These are phyloP conservation scores for Bicyclus anynana DNA, from an alignment of 1,140 invertebrate genomes.

Conservation along the genomic window DNA sequence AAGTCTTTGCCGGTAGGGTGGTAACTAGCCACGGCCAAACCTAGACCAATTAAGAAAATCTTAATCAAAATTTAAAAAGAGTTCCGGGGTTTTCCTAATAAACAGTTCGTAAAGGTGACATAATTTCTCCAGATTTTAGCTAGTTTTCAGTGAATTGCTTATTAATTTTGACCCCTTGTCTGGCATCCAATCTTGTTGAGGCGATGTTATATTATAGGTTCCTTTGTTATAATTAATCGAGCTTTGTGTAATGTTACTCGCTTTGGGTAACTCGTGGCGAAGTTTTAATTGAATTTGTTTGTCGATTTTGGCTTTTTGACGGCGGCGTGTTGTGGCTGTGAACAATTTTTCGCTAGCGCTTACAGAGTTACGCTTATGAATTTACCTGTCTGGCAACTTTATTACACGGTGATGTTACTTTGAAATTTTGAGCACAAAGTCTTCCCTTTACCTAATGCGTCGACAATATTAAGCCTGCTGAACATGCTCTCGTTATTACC, in stretches of 20 bases:
- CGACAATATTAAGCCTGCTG: neutral
- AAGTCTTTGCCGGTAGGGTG: no score
- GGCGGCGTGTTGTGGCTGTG: constrained; percentile 46
- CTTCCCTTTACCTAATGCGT: neutral
- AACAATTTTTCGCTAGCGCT: constrained; percentile 59
- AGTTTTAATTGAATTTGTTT: constrained; percentile 74
- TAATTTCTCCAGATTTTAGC: constrained; percentile 42
- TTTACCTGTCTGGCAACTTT: constrained; percentile 41
- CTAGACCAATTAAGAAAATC: no score
- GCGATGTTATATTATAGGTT: constrained; percentile 48
- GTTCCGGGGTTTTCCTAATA: no score
- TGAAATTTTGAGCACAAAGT: constrained; percentile 10
- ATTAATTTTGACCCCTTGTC: constrained; percentile 63
- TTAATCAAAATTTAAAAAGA: no score
- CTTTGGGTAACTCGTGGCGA: constrained; percentile 56
- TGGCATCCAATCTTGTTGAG: constrained; percentile 60
- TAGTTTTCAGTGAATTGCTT: constrained; percentile 50
- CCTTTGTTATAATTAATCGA: constrained; percentile 72
- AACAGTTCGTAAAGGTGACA: constrained; percentile 41
- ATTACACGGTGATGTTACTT: constrained; percentile 16
- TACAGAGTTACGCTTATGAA: constrained; percentile 38
- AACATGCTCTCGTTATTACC: neutral
- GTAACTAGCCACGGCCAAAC: no score
- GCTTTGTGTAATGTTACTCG: constrained; percentile 62
- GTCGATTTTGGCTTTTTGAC: constrained; percentile 70